Evolutionary conservation across 1,140 invertebrate genomes (phyloP), one percentile per base, ranked within the genome.

Genomic region (Antheraea mylitta): DNA sequence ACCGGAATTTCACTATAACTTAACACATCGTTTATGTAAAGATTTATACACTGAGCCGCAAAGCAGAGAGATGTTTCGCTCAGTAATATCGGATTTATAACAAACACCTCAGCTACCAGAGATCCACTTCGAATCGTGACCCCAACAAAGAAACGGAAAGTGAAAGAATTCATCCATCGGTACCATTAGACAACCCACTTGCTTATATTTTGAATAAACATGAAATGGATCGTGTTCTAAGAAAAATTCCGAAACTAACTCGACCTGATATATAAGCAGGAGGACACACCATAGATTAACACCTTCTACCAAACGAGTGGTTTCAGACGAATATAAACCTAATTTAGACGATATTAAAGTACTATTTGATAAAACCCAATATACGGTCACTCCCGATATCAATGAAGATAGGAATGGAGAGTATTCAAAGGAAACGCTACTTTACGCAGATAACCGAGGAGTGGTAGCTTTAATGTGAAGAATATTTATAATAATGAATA

Each of bases 231-330:
- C 68, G 70, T 66, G 71, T 87, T 90, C 85, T 86, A 71, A 81
- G 85, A 90, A 87, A 76, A 78, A 80, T 80, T 77, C 81, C 81
- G 78, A 83, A 79, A 72, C 75, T 76, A 76, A 66, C 64, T 48
- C 74, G 76, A 69, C 71, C 68, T 65, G 72, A 53, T 53, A 85
- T 81, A 76, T 81, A 83, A 87, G 75, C 79, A 77, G 80, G 79
- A 86, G 80, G 85, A 86, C 85, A 81, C 74, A 79, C 85, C 71
- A 75, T 83, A 87, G 76, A 87, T 90, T 90, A 87, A 81, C 84
- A 77, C 84, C 80, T 86, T 78, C 74, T 75, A 79, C 68, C 58
- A 72, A 70, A 66, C n/a, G 13, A 53, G 13, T 42, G 11, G 37
- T 19, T 18, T 4, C 37, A 48, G 8, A 18, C 38, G 45, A 65